Percentiles rank a stretch among this genome's conserved stretches.
Conservation (phyloP, 1,140 invertebrate genomes). For the Whitmania pigra region DNA sequence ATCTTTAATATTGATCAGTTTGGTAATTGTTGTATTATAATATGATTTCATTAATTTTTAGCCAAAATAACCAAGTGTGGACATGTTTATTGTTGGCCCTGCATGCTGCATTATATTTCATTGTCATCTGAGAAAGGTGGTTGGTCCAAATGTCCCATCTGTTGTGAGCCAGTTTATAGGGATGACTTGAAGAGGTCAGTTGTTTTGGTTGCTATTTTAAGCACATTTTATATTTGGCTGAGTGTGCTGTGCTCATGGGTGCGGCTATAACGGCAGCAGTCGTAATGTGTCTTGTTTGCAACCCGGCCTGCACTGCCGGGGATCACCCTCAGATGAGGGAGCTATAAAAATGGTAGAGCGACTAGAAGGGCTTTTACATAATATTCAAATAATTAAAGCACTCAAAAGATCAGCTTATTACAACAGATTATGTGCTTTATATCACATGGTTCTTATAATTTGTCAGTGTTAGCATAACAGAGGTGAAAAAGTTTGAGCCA, state of each 20-base stretch:
- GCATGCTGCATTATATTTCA: slow-evolving; percentile 77
- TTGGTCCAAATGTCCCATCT: slow-evolving; percentile 39
- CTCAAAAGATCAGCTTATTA: too few relatives aligned
- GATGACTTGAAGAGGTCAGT: slow-evolving; percentile 65
- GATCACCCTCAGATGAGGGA: too few relatives aligned
- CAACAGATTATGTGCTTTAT: too few relatives aligned
- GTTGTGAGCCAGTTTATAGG: slow-evolving; percentile 43
- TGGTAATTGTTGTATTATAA: neutral
- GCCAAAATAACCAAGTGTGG: slow-evolving; percentile 86
- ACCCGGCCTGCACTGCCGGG: too few relatives aligned
- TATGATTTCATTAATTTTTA: slow-evolving; percentile 4
- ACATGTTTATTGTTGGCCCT: slow-evolving; percentile 89
- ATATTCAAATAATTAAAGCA: neutral
- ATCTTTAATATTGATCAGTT: neutral
- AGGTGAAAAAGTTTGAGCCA: slow-evolving; percentile 50
- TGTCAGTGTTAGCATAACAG: slow-evolving; percentile 49
- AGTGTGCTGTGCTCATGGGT: neutral
- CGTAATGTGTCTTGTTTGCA: too few relatives aligned
- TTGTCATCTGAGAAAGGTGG: slow-evolving; percentile 45
- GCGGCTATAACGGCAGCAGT: neutral
- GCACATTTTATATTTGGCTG: neutral
- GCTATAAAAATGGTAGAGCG: neutral
- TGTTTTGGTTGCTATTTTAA: neutral
- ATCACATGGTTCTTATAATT: neutral
- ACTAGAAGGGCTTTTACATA: neutral